Evolutionary conservation across 2,888 invertebrate genomes (phyloP), one percentile per base, ranked within the genome.

Genomic region (Neria commutata): DNA sequence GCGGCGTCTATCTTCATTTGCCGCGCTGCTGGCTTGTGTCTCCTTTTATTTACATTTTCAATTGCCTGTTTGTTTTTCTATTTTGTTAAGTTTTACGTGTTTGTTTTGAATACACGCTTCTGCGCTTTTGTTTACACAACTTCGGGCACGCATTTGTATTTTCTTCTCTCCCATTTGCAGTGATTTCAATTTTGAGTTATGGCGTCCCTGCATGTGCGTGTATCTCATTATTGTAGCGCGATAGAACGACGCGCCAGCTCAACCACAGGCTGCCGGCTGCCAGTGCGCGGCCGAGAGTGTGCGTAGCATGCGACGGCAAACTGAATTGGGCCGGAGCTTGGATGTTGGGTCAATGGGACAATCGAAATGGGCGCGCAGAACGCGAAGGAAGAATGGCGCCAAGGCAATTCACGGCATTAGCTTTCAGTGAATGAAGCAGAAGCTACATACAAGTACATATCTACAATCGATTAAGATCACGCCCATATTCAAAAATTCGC

Each of bases 331-430:
- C 26, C 52, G 47, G 17, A 26, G 57, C 56, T 66, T 72, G 67
- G 67, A 64, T 67, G 71, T 71, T 72, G 51, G 71, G 71, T 71
- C 72, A 71, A 72, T 71, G 71, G 69, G 69, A 72, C 72, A 71
- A 69, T 72, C 70, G 66, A 71, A 71, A 63, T 60, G 61, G 53
- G 54, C 56, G n/a, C n/a, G n/a, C n/a, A n/a, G n/a, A n/a, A n/a
- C n/a, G n/a, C n/a, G n/a, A n/a, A n/a, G n/a, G n/a, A n/a, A n/a
- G n/a, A n/a, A n/a, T n/a, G n/a, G n/a, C n/a, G n/a, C n/a, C n/a
- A n/a, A n/a, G n/a, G n/a, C n/a, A n/a, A n/a, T n/a, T n/a, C n/a
- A n/a, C n/a, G n/a, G n/a, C n/a, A n/a, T n/a, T n/a, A n/a, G n/a
- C n/a, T n/a, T n/a, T n/a, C n/a, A n/a, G n/a, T n/a, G n/a, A n/a